Percentiles rank a stretch among this genome's conserved stretches.
Evolutionary conservation across 2,113 vertebrate species (phyloP).

Genomic region (Anoplopoma fimbria): DNA sequence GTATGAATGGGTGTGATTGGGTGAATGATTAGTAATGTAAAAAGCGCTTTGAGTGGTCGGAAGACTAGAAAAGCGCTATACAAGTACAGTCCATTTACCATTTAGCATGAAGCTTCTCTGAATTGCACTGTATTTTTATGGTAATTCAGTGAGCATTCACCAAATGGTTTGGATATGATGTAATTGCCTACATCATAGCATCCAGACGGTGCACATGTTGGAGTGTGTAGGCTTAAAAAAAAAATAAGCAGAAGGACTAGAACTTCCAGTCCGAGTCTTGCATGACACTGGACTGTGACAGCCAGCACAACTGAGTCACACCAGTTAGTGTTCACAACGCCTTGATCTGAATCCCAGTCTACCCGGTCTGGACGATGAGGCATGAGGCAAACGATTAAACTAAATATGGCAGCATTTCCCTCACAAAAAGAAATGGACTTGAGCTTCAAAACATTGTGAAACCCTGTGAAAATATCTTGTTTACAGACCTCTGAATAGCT

Average conservation of each 20-base stretch:
- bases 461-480: background rate
- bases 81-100: too few species aligned
- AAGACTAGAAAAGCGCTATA: too few species aligned
- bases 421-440: background rate
- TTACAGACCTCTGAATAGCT: background rate
- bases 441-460: background rate
- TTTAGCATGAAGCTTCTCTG: background rate
- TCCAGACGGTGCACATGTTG: background rate
- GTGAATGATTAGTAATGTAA: too few species aligned
- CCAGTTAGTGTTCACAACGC: slow-evolving; percentile 12
- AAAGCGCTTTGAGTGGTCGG: too few species aligned
- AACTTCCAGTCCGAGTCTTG: slow-evolving; percentile 11
- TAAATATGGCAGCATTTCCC: background rate
- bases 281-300: slow-evolving; percentile 17
- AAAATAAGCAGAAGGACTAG: slow-evolving; percentile 9
- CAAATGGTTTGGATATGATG: background rate
- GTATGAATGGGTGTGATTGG: too few species aligned
- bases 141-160: background rate
- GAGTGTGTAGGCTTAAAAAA: background rate
- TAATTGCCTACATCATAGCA: background rate
- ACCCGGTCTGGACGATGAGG: background rate
- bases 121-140: background rate
- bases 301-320: slow-evolving; percentile 7
- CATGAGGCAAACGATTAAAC: slow-evolving; percentile 10
- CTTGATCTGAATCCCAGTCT: slow-evolving; percentile 26